Conservation (phyloP, 2,113 vertebrate genomes). For the Myanophis thanlyinensis region DNA sequence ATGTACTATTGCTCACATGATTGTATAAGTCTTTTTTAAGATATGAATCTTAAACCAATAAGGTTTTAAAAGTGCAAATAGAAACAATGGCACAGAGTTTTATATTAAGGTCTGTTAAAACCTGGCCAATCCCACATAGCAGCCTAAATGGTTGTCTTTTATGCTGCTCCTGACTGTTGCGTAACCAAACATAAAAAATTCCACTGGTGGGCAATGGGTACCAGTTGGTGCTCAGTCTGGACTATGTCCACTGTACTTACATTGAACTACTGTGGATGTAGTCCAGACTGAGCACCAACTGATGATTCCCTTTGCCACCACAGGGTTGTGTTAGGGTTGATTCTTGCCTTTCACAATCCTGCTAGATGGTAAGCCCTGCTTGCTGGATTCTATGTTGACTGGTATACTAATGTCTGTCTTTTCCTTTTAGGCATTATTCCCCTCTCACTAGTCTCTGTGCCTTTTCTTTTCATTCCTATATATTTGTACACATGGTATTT, state of each 20-base stretch:
- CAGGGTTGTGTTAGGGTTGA: too few relatives aligned
- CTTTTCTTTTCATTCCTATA: not conserved
- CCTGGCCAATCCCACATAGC: not conserved
- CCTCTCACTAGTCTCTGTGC: not conserved
- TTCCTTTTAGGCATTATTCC: not conserved
- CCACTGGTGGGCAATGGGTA: not conserved
- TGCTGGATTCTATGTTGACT: not conserved
- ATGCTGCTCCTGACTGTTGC: not conserved
- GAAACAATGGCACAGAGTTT: not conserved
- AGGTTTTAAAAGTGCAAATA: not conserved
- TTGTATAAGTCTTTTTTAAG: not conserved
- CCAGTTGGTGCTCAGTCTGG: not conserved
- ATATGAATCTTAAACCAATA: not conserved
- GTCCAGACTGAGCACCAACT: too few relatives aligned
- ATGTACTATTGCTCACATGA: not conserved
- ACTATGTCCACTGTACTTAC: not conserved
- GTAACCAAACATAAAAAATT: not conserved
- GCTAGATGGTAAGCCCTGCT: not conserved
- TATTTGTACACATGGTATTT: not conserved
- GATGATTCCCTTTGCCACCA: too few relatives aligned
- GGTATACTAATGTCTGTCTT: not conserved
- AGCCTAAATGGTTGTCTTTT: not conserved
- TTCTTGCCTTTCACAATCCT: not conserved
- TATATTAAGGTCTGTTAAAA: not conserved
- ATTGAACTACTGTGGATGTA: too few relatives aligned